phyloP scores from a whole-genome alignment of 2,888 invertebrate genomes.

The Athrips mouffetella region DNA sequence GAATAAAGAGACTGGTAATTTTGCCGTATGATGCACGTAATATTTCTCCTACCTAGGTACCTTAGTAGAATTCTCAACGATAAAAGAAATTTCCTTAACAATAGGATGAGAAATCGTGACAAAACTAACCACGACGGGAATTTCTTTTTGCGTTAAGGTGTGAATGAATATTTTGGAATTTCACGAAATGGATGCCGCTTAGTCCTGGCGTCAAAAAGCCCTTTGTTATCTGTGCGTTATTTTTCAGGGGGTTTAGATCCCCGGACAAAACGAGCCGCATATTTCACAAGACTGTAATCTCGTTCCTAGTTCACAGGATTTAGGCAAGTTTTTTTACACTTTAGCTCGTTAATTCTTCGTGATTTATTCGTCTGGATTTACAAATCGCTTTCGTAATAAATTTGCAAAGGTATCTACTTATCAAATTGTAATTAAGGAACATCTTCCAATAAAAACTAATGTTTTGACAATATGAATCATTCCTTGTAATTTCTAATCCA shows the following conservation, averaged over 20 bases:
- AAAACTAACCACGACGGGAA: conserved; percentile 5
- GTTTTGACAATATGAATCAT: no score
- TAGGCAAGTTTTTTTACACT: conserved; percentile 52
- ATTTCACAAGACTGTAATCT: conserved; percentile 69
- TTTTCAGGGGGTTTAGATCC: conserved; percentile 63
- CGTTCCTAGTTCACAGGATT: conserved; percentile 58
- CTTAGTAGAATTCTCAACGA: not conserved
- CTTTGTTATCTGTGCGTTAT: conserved; percentile 69
- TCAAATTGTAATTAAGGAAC: not conserved
- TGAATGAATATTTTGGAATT: conserved; percentile 50
- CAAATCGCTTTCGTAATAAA: not conserved
- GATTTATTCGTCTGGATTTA: conserved; percentile 37
- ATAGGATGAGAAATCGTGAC: not conserved
- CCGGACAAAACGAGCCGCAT: conserved; percentile 66
- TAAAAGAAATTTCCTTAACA: conserved; percentile 4
- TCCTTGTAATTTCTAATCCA: no score
- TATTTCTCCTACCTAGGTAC: no score
- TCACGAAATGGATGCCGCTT: conserved; percentile 44
- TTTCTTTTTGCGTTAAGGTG: conserved; percentile 41
- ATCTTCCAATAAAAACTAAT: not conserved
- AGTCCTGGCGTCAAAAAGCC: conserved; percentile 57
- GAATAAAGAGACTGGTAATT: no score
- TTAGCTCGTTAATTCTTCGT: conserved; percentile 41
- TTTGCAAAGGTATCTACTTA: not conserved
- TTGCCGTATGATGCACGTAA: no score